Base-by-base conservation (phyloP, 2,797 vertebrate genomes). In the Periparus ater region DNA sequence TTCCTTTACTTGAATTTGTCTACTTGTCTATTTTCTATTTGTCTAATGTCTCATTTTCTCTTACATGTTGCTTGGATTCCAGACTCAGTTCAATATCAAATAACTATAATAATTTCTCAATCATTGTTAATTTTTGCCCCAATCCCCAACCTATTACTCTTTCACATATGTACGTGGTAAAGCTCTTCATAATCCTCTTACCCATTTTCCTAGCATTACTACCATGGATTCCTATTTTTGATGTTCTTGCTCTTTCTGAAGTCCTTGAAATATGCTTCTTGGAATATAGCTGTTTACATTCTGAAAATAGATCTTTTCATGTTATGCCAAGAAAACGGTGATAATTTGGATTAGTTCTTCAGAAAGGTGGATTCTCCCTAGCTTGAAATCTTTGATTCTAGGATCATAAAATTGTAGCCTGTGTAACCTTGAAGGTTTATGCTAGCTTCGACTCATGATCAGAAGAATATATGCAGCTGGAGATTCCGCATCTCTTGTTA, bases 131-230 rank as follows among this genome's bases (percentile, higher is more conserved):
- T 88, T 93, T 89, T 62, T 88, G 51, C 26, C 32, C 36, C 16
- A 23, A 6, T 86, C 51, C 62, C 73, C 17, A 29, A 45, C 78
- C 50, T 80, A 36, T 17, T 61, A 55, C 36, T 88, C 86, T 92
- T 84, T 81, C 58, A 60, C 29, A 30, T 47, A 60, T 26, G 18
- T 70, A 38, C 4, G 5, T 60, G 47, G 36, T 78, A 94, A 93
- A 94, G 66, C 58, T 85, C 15, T 78, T 70, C 48, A 26, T 91
- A 92, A 94, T 92, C 73, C 40, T 94, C 65, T 91, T 95, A 89
- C n/a, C 12, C 29, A 10, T 93, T 88, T 78, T 26, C 58, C 62
- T 38, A 73, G 30, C 32, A 60, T 72, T 93, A 34, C 36, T 86
- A 73, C 55, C 34, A 44, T 15, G 17, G 25, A 58, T 72, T 87